These are phyloP conservation scores for Rhodophaea formosa DNA, from an alignment of 2,888 invertebrate species.

Conservation along the genomic window DNA sequence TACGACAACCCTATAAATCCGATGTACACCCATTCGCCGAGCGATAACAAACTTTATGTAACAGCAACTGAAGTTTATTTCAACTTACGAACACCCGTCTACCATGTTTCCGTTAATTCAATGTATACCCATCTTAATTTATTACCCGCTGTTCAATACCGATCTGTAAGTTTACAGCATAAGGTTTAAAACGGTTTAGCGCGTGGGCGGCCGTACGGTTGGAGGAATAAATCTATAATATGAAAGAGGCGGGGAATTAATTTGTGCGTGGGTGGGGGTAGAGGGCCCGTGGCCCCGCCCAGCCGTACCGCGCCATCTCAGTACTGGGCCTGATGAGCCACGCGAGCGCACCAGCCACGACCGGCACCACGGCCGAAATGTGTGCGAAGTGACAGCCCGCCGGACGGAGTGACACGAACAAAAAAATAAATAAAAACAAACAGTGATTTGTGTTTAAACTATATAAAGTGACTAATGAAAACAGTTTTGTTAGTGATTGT, in stretches of 20 bases:
- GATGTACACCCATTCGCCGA: constrained; percentile 39
- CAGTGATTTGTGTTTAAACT: constrained; percentile 22
- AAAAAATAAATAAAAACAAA: constrained; percentile 22
- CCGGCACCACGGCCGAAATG: constrained; percentile 30
- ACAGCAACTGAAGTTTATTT: constrained; percentile 50
- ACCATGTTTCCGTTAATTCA: constrained; percentile 71
- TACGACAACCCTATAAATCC: constrained; percentile 66
- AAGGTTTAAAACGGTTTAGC: constrained; percentile 76
- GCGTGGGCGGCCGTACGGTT: constrained; percentile 55
- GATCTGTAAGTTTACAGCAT: constrained; percentile 66
- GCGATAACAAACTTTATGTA: constrained; percentile 50
- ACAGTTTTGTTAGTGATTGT: constrained; percentile 21
- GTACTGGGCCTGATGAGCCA: constrained; percentile 55
- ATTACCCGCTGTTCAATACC: constrained; percentile 66
- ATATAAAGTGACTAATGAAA: constrained; percentile 24
- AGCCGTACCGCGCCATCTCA: constrained; percentile 70
- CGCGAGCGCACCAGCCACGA: constrained; percentile 43
- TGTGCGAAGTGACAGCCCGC: constrained; percentile 32
- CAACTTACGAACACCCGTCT: constrained; percentile 38
- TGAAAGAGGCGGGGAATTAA: constrained; percentile 78
- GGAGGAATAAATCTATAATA: constrained; percentile 80
- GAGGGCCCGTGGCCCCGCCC: constrained; percentile 65
- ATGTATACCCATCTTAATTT: constrained; percentile 76
- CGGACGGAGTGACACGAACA: constrained; percentile 27
- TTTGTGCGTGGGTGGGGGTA: constrained; percentile 62